These are phyloP conservation scores for Oryctolagus cuniculus DNA, from an alignment of 2,113 vertebrate genomes.

Conservation along the genomic window mOryCun1.1 NC_091445.1:76162501-76163000, in stretches of 20 bases:
- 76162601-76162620: neutral
- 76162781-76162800: neutral
- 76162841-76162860: neutral
- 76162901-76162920: neutral
- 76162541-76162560: no score
- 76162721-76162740: neutral
- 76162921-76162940: neutral
- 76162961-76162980: neutral
- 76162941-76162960: neutral
- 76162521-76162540: no score
- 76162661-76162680: neutral
- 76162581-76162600: no score
- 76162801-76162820: neutral
- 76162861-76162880: neutral
- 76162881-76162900: neutral
- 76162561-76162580: no score
- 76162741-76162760: neutral
- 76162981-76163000: neutral
- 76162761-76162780: slow-evolving; percentile 19
- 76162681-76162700: neutral
- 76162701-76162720: neutral
- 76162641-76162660: neutral
- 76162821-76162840: neutral
- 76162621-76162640: neutral
- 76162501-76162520: no score